Percentiles rank a stretch among this genome's conserved stretches.
Conservation (phyloP, 2,888 invertebrate species). For the Nomada hirtipes region DNA sequence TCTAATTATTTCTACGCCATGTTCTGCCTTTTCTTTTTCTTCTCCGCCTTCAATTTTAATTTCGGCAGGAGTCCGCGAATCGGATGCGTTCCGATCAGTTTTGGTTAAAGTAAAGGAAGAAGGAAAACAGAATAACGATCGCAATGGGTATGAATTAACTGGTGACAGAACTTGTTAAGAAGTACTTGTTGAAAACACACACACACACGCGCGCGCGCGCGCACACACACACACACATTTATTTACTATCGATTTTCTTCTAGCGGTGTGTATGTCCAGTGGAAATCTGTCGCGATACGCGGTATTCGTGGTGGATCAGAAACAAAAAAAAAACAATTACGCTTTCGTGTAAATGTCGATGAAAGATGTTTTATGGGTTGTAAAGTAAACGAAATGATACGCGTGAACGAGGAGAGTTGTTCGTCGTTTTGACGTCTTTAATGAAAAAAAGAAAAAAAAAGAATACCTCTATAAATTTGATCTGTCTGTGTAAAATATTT, state of each 20-base stretch:
- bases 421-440: slow-evolving; percentile 7
- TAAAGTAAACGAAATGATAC: neutral
- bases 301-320: neutral
- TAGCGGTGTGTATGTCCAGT: slow-evolving; percentile 30
- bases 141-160: slow-evolving; percentile 27
- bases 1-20: neutral
- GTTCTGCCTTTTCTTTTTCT: neutral
- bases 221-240: slow-evolving; percentile 35
- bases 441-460: neutral
- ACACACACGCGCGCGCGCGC: too few relatives aligned
- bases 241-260: slow-evolving; percentile 36
- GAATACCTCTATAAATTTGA: slow-evolving; percentile 16
- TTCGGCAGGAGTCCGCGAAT: neutral
- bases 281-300: neutral
- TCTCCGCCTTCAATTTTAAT: neutral
- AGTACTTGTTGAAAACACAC: slow-evolving; percentile 51
- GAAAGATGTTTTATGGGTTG: slow-evolving; percentile 14
- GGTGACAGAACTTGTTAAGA: slow-evolving; percentile 45
- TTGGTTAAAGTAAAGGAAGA: neutral
- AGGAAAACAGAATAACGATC: neutral
- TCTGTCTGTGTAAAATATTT: slow-evolving; percentile 73
- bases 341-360: slow-evolving; percentile 3
- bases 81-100: neutral
- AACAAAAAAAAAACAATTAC: neutral
- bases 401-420: neutral